Evolutionary conservation across 2,888 invertebrate genomes (phyloP).

Genomic region (Tryphoninae sp.): DNA sequence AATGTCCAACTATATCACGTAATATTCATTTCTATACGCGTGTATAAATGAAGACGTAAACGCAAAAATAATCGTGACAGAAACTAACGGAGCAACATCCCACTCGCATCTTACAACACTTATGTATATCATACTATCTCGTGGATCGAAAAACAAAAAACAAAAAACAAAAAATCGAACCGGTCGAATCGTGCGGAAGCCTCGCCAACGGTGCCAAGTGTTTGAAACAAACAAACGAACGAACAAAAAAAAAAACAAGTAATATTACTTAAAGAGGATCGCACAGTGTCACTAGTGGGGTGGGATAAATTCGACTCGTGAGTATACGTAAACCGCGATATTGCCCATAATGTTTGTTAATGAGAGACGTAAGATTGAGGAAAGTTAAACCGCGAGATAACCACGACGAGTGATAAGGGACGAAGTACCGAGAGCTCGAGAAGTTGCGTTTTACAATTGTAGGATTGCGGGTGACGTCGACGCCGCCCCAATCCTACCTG

Average conservation of each 20-base stretch:
- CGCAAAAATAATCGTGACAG: constrained; percentile 35
- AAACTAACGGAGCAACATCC: constrained; percentile 22
- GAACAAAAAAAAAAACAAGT: neutral
- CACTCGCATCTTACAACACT: constrained; percentile 35
- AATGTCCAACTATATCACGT: constrained; percentile 15
- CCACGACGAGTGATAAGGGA: neutral
- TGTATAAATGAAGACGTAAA: constrained; percentile 15
- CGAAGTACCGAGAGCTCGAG: neutral
- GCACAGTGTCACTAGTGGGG: neutral
- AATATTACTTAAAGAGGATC: constrained; percentile 29
- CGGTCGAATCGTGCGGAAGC: constrained; percentile 48
- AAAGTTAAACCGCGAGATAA: neutral
- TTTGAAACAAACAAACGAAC: constrained; percentile 21
- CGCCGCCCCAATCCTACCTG: neutral
- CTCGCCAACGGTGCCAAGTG: constrained; percentile 56
- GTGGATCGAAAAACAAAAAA: neutral
- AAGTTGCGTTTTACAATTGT: neutral
- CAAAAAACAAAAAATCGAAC: constrained; percentile 6
- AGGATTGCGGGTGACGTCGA: neutral
- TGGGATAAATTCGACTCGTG: constrained; percentile 1
- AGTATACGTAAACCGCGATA: neutral
- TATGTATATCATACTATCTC: neutral
- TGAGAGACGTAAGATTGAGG: neutral
- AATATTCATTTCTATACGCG: neutral
- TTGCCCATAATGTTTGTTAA: neutral